These are phyloP conservation scores for Polymixis lichenea DNA, from an alignment of 2,888 invertebrate genomes.

Conservation along the genomic window DNA sequence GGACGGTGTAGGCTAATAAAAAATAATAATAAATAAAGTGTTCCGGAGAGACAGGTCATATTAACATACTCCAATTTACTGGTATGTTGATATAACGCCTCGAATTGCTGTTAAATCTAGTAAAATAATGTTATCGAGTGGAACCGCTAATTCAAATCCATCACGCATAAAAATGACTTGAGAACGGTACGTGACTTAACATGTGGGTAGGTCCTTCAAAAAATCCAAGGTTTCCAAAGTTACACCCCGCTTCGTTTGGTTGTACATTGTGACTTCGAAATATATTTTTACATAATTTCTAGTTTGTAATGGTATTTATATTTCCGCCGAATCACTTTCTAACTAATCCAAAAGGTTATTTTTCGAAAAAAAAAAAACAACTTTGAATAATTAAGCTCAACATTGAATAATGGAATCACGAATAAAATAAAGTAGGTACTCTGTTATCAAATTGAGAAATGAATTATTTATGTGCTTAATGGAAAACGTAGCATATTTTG, in stretches of 20 bases:
- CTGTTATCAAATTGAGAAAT: constrained; percentile 12
- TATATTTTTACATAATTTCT: constrained; percentile 5
- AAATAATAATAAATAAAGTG: no score
- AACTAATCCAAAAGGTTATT: neutral
- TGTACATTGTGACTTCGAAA: constrained; percentile 1
- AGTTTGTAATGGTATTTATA: constrained; percentile 18
- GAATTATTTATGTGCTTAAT: no score
- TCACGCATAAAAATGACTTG: no score
- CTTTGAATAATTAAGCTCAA: neutral
- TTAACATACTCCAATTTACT: neutral
- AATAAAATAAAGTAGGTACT: constrained; percentile 16
- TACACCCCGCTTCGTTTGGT: constrained; percentile 33
- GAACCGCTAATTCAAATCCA: neutral
- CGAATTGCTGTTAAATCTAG: neutral
- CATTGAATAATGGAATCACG: neutral
- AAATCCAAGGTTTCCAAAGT: neutral
- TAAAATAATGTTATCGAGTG: neutral
- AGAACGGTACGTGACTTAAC: no score
- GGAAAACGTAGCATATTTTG: neutral
- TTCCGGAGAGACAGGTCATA: neutral
- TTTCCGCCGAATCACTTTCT: constrained; percentile 26
- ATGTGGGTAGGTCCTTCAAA: no score
- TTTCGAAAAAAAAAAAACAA: no score
- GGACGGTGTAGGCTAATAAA: no score
- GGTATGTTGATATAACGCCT: no score